phyloP scores from a whole-genome alignment of 1,140 invertebrate genomes.

The Cotesia vestalis region DNA sequence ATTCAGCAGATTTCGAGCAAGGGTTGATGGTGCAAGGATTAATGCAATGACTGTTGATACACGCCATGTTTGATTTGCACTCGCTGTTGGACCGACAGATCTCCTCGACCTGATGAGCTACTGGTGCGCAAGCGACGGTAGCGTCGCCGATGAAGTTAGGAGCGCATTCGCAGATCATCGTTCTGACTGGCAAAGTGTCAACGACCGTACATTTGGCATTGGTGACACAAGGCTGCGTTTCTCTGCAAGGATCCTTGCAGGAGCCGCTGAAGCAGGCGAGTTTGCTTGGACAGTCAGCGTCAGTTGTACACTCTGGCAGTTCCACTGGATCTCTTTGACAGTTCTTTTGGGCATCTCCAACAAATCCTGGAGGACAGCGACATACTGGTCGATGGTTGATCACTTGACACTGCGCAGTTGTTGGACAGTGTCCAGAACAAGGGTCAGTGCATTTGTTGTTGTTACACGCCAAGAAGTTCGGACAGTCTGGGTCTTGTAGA shows the following conservation, averaged over 20 bases:
- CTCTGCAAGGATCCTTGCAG: slow-evolving; percentile 84
- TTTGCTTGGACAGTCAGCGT: slow-evolving; percentile 85
- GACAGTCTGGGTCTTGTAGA: slow-evolving; percentile 75
- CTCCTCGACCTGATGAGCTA: slow-evolving; percentile 62
- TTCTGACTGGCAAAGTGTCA: slow-evolving; percentile 84
- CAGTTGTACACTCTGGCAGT: slow-evolving; percentile 77
- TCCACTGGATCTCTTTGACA: slow-evolving; percentile 71
- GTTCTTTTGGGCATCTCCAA: slow-evolving; percentile 77
- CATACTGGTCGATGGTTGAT: slow-evolving; percentile 80
- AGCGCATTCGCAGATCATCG: slow-evolving; percentile 86
- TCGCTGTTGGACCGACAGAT: slow-evolving; percentile 77
- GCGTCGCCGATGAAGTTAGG: slow-evolving; percentile 85
- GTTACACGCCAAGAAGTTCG: slow-evolving; percentile 77
- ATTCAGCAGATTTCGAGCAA: slow-evolving; percentile 83
- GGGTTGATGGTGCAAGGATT: slow-evolving; percentile 81
- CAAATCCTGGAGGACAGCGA: slow-evolving; percentile 82
- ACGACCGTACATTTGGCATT: slow-evolving; percentile 84
- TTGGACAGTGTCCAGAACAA: slow-evolving; percentile 72
- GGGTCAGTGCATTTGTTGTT: slow-evolving; percentile 81
- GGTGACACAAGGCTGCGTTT: slow-evolving; percentile 81
- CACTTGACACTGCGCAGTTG: slow-evolving; percentile 79
- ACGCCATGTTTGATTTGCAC: slow-evolving; percentile 75
- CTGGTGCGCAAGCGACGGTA: slow-evolving; percentile 76
- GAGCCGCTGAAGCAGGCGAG: slow-evolving; percentile 82
- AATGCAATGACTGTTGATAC: slow-evolving; percentile 77